Base-by-base conservation (phyloP, 2,797 vertebrate species). In the Phoeniculus purpureus region DNA sequence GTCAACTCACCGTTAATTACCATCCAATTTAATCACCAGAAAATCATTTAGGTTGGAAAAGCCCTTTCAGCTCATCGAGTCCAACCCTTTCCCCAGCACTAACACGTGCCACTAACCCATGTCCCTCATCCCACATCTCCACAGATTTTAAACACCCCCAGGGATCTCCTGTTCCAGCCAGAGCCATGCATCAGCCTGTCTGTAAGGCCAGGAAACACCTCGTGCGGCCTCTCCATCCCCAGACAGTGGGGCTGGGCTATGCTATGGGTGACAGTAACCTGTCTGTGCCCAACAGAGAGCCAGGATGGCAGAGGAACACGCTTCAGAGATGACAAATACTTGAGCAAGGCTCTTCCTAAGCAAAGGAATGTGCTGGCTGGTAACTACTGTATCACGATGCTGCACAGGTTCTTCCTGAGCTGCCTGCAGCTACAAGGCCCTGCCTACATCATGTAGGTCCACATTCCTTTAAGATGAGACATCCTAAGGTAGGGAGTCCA, bases 161-260 rank as follows among this genome's bases (percentile, higher is more conserved):
- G 43, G 43, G 43, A 43, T 43, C 43, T 43, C 43, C 43, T 50
- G 40, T 65, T n/a, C 50, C 5, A 2, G 13, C 27, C 54, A 67
- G 15, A 3, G 47, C 52, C 55, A n/a, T 4, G 1, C 23, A 15
- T 7, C 40, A 40, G 20, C 29, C 54, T 2, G 2, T n/a, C 2
- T 22, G 22, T 48, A 56, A 50, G 29, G 51, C 61, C 26, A 23
- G 50, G 55, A n/a, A 34, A 34, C 7, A 5, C 21, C n/a, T 5
- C 6, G 32, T 32, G 31, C 58, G 40, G 43, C 47, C 32, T 32
- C 62, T 11, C 27, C 21, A 15, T 15, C 61, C 55, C 27, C 25
- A 3, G 62, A 8, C 19, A 48, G 48, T 11, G 10, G 20, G 20
- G 48, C 48, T 11, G 48, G 48, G 48, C 48, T 48, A 22, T 48